Conservation (phyloP, 2,888 invertebrate genomes). For the Ethmia dodecea region DNA sequence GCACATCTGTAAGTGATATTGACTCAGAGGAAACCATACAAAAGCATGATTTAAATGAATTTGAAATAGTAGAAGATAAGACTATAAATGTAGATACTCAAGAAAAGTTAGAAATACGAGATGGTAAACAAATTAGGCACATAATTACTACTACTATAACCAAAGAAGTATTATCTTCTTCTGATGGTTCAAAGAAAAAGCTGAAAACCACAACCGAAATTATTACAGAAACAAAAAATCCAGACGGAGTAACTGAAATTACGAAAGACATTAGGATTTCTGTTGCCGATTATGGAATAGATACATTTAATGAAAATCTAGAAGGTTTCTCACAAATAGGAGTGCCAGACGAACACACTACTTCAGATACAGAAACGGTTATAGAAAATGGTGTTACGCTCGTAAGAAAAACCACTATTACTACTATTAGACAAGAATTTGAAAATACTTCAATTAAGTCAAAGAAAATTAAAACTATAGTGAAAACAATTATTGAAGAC, state of each 20-base stretch:
- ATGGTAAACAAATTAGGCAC: slow-evolving; percentile 50
- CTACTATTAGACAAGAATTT: slow-evolving; percentile 52
- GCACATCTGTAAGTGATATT: slow-evolving; percentile 45
- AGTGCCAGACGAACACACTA: slow-evolving; percentile 40
- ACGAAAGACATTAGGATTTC: slow-evolving; percentile 63
- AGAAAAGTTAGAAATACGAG: slow-evolving; percentile 35
- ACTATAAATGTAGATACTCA: slow-evolving; percentile 45
- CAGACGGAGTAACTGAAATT: slow-evolving; percentile 55
- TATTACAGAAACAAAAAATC: slow-evolving; percentile 48
- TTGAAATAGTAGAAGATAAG: slow-evolving; percentile 41
- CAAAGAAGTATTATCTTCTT: slow-evolving; percentile 47
- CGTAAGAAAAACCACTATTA: slow-evolving; percentile 51
- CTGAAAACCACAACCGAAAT: slow-evolving; percentile 54
- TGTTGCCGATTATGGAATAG: slow-evolving; percentile 47
- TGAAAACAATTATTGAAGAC: slow-evolving; percentile 52
- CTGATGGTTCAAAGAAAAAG: slow-evolving; percentile 45
- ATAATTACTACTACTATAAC: slow-evolving; percentile 57
- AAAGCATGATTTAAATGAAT: slow-evolving; percentile 34
- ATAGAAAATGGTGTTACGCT: slow-evolving; percentile 45
- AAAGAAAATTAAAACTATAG: slow-evolving; percentile 55
- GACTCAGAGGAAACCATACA: slow-evolving; percentile 18
- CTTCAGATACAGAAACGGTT: slow-evolving; percentile 35
- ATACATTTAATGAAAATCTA: slow-evolving; percentile 49
- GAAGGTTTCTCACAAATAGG: slow-evolving; percentile 41
- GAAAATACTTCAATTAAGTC: slow-evolving; percentile 36